phyloP scores from a whole-genome alignment of 2,113 vertebrate species.

The Chaetodon trifascialis region DNA sequence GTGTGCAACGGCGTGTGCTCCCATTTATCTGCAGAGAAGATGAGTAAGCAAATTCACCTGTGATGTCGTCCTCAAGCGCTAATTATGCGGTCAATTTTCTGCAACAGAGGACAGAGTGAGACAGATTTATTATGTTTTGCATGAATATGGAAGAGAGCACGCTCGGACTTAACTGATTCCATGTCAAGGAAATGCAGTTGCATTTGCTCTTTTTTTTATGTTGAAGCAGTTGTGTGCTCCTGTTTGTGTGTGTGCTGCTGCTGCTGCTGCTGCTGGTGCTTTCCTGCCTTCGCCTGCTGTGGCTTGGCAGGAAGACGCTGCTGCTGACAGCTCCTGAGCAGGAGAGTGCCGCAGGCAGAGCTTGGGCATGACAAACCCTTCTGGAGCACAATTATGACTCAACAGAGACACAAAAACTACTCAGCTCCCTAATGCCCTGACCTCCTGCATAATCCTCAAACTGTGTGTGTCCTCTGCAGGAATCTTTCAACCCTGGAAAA shows the following conservation, averaged over 20 bases:
- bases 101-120: slow-evolving; percentile 45
- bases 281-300: slow-evolving; percentile 39
- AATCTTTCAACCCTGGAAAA: slow-evolving; percentile 16
- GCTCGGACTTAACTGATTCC: background rate
- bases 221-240: slow-evolving; percentile 10
- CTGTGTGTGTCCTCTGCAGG: background rate
- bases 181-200: slow-evolving; percentile 14
- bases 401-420: slow-evolving; percentile 20
- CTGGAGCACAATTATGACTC: slow-evolving; percentile 59
- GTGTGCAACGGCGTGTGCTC: slow-evolving; percentile 58
- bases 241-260: slow-evolving; percentile 47
- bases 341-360: slow-evolving; percentile 59
- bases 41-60: slow-evolving; percentile 73
- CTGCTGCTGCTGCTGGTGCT: slow-evolving; percentile 16
- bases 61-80: slow-evolving; percentile 51
- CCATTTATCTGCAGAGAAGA: slow-evolving; percentile 69
- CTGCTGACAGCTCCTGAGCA: slow-evolving; percentile 55
- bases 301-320: slow-evolving; percentile 61
- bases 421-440: slow-evolving; percentile 39
- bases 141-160: slow-evolving; percentile 38
- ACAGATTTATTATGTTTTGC: slow-evolving; percentile 35
- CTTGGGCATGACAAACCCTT: slow-evolving; percentile 59
- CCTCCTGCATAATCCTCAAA: slow-evolving; percentile 32
- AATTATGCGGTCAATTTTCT: slow-evolving; percentile 66
- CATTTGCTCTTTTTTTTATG: background rate